Base-by-base conservation (phyloP, 2,797 vertebrate species). In the Acridotheres tristis region DNA sequence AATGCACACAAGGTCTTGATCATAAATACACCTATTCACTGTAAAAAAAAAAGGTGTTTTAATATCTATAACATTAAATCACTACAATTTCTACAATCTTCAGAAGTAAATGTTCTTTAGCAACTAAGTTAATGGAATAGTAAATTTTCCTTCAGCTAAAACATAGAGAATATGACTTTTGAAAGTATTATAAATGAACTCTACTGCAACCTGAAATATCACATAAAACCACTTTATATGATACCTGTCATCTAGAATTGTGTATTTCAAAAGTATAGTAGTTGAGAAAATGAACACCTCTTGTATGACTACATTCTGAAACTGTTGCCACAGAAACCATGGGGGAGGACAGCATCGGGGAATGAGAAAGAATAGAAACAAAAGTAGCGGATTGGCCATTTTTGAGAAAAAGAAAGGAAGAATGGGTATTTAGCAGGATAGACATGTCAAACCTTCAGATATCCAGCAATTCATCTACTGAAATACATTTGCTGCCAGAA, bases 301-400 rank as follows among this genome's bases (percentile, higher is more conserved):
- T 76, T 90, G 67, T 55, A 85, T 93, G 71, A 92, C 84, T 95
- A 74, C 53, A 73, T 82, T 85, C 80, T 82, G 81, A 87, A 95
- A 71, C 65, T 77, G 94, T 96, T 97, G 90, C 94, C 84, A 96
- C 93, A 96, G 95, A 96, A 96, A 96, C 93, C 81, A 95, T 90
- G 93, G 91, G 93, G 93, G 94, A 96, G 94, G 96, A 96, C 92
- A 95, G 90, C 88, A 89, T 76, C 61, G 84, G 85, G 78, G 57
- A 87, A 94, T 67, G 88, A 85, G 84, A 95, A 84, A 89, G 77
- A 92, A 94, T 63, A 96, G 92, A 94, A 96, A 93, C 54, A 88
- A 85, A 94, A 94, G 59, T 89, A 69, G 42, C 87, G 61, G 63
- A 71, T 93, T 74, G 90, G 81, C 72, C 81, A 74, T 63, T 95